Base-by-base conservation (phyloP, 2,113 vertebrate genomes). In the Psettodes erumei region DNA sequence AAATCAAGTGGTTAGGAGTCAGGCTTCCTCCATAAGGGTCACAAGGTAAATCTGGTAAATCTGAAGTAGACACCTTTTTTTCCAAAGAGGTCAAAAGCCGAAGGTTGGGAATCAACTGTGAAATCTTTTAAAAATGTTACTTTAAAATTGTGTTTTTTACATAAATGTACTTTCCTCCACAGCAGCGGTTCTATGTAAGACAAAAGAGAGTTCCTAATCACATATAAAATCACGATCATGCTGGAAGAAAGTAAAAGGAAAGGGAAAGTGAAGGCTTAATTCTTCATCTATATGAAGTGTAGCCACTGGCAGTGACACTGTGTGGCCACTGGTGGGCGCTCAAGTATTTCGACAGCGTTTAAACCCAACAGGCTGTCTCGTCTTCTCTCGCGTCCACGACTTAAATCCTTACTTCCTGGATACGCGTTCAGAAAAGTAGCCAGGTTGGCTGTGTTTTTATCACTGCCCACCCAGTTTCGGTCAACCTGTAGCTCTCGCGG, bases 391-490 rank as follows among this genome's bases (percentile, higher is more conserved):
- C n/a, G 3, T 87, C 75, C n/a, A 84, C 69, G 79, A 48, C 74
- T 77, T 0, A 0, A 2, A 32, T 4, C 37, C 37, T 1, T 19
- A 89, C 93, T 94, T 94, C 94, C 94, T 93, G 90, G 88, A 90
- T 90, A 86, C 85, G 68, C 74, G 56, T 53, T 48, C 40, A 70
- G 83, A 71, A 69, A 86, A 77, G 62, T 37, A 83, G 23, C 18
- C 32, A 45, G 21, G 12, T 21, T 60, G 59, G 33, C 47, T 42
- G 75, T 74, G 18, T 54, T 18, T 4, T 53, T 18, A 23, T 23
- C 15, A 0, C 30, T 8, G 51, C 18, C 3, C 3, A 28, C 15
- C 0, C 15, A 38, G 11, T 51, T 75, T 42, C 10, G 6, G 0
- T 16, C 0, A 30, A 67, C 65, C 37, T 33, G 13, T 11, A 0